phyloP scores from a whole-genome alignment of 2,797 vertebrate species.

The Pantherophis alleghaniensis region DNA sequence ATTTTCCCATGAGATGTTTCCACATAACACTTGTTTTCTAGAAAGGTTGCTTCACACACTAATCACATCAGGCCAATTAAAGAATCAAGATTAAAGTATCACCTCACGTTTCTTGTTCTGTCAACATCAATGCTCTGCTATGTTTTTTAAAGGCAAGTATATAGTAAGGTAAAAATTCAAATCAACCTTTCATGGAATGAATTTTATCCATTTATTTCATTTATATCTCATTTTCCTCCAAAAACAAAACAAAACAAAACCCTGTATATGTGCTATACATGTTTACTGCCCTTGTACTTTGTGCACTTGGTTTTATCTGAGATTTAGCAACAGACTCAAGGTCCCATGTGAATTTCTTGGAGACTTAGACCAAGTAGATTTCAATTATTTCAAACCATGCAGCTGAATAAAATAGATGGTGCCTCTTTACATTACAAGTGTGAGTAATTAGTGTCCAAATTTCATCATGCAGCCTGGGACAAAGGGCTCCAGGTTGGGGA shows the following conservation, averaged over 20 bases:
- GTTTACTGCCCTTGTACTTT: not conserved
- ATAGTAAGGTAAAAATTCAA: not conserved
- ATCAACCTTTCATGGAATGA: slow-evolving; percentile 1
- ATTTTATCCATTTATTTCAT: not conserved
- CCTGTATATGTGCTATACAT: not conserved
- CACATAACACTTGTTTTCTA: not conserved
- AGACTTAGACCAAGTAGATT: not conserved
- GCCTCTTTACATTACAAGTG: not conserved
- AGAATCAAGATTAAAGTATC: not conserved
- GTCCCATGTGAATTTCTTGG: not conserved
- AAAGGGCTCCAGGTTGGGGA: not conserved
- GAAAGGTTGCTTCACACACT: not conserved
- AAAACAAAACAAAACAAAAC: too few species aligned
- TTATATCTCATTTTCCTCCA: not conserved
- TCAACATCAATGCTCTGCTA: not conserved
- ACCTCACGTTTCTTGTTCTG: not conserved
- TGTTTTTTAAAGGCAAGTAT: not conserved
- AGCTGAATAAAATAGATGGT: not conserved
- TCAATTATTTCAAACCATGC: not conserved
- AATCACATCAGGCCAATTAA: not conserved
- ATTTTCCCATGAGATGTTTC: not conserved
- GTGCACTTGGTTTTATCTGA: not conserved
- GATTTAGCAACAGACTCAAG: not conserved
- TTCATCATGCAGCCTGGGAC: not conserved
- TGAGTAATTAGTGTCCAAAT: not conserved